Base-by-base conservation (phyloP, 2,797 vertebrate genomes). In the Microtus agrestis region DNA sequence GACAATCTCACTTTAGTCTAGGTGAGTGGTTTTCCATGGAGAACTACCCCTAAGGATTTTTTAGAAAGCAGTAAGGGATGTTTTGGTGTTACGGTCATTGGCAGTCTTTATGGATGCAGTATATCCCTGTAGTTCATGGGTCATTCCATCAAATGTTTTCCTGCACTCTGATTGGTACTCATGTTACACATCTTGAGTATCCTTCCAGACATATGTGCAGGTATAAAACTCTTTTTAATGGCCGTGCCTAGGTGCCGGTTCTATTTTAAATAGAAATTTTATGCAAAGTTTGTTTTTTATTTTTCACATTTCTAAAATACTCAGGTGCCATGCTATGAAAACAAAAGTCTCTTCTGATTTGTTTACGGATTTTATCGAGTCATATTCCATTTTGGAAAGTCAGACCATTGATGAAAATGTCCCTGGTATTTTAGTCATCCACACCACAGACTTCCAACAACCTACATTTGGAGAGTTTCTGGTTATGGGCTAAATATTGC, bases 231-330 rank as follows among this genome's bases (percentile, higher is more conserved):
- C 74, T 51, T 67, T 89, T 65, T 6, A 61, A 46, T 76, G 31
- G 92, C 56, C 1, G n/a, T 59, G 48, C 65, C n/a, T 43, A 73
- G 71, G 34, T 92, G 46, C 19, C 23, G 37, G 91, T 54, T 84
- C 51, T 84, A 10, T 67, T 13, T 67, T 43, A 71, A 67, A 69
- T 43, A 48, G 19, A 91, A 90, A 90, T 88, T 65, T 40, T 46
- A 89, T 29, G 23, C 40, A 27, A 29, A 89, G 8, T 61, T 27
- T 61, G 61, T 40, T 90, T 67, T 2, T 3, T 43, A 19, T 23
- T 74, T 59, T 87, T 97, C 46, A 93, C 65, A 67, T 74, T 90
- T 91, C 34, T 61, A 25, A 94, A 74, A 37, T 86, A 79, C 74
- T 65, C 2, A 63, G 56, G 19, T 79, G 51, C 31, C 10, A 6